Base-by-base conservation (phyloP, 2,113 vertebrate genomes). In the Podocnemis expansa region DNA sequence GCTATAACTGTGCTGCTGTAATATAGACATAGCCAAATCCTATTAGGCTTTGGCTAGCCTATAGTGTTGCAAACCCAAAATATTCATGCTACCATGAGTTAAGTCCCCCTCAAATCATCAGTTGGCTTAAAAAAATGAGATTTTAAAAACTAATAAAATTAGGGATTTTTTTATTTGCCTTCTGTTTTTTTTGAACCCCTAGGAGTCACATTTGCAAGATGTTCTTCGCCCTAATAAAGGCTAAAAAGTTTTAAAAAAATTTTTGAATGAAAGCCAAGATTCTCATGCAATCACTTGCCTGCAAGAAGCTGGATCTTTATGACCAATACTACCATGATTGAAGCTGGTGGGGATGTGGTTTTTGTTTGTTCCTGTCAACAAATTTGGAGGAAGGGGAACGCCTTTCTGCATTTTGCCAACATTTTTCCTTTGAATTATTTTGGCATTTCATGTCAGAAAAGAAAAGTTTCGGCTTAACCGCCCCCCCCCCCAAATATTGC, bases 381-480 rank as follows among this genome's bases (percentile, higher is more conserved):
- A 78, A 63, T 82, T 22, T 38, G 79, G 31, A 47, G 31, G 45
- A 78, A 47, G 89, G 45, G 70, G 41, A 67, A n/a, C 34, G 24
- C 11, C 41, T 75, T 75, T 67, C 14, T n/a, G 16, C 31, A 55
- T 38, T 47, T 10, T 14, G 38, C 49, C 73, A 86, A 60, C 29
- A 93, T 73, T 49, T 10, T 86, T 54, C 25, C 47, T 5, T 11
- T 79, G 78, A 81, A 79, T 27, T 0, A 3, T 38, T 60, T 38
- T 41, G 21, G 13, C 38, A 13, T 75, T 75, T 25, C 43, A 24
- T 11, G 24, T 10, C 45, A 45, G 27, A 88, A 78, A 78, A 3
- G 19, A 17, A 81, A 12, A 0, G 1, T 55, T 55, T 34, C 79
- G 70, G 49, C 31, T 60, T 81, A 12, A 0, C 0, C 2, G 0